These are phyloP conservation scores for Taurulus bubalis DNA, from an alignment of 2,113 vertebrate species.

Conservation along the genomic window DNA sequence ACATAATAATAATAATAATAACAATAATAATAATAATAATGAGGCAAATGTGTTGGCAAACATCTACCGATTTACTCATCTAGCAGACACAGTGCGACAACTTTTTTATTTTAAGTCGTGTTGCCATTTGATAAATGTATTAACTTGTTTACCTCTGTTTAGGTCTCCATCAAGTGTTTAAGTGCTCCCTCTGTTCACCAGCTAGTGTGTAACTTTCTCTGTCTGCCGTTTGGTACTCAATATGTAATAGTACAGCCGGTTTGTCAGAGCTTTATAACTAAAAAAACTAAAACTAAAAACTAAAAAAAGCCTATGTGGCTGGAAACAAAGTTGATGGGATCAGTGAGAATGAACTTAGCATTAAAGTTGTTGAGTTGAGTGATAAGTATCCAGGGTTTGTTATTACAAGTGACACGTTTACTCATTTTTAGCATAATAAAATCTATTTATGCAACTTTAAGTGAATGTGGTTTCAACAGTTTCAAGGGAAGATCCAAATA, in stretches of 20 bases:
- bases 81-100: neutral
- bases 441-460: neutral
- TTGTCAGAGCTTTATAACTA: neutral
- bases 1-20: neutral
- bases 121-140: neutral
- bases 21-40: neutral
- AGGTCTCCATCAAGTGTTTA: neutral
- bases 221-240: neutral
- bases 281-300: too few species aligned
- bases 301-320: neutral
- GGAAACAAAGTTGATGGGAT: neutral
- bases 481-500: neutral
- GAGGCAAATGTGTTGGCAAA: neutral
- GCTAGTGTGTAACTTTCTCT: neutral
- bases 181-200: neutral
- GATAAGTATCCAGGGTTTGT: neutral
- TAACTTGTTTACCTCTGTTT: neutral
- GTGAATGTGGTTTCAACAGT: neutral
- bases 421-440: too few species aligned
- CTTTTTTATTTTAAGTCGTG: neutral
- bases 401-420: too few species aligned
- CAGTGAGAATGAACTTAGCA: neutral
- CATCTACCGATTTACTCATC: neutral
- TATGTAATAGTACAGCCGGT: neutral
- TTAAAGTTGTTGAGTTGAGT: neutral